These are phyloP conservation scores for Agonopterix subpropinquella DNA, from an alignment of 2,888 invertebrate species.

Conservation along the genomic window DNA sequence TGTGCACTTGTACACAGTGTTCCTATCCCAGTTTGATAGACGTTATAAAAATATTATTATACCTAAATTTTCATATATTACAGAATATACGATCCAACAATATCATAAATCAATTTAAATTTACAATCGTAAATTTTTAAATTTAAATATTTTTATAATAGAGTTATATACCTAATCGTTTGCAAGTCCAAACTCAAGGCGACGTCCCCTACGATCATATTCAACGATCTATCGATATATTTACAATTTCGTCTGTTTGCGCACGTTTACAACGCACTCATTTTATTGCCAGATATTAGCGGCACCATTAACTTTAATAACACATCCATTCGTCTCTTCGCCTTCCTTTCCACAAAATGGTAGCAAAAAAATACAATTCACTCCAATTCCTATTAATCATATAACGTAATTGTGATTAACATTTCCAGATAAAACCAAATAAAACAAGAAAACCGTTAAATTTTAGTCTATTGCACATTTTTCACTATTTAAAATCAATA, in stretches of 20 bases:
- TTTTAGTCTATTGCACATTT: slow-evolving; percentile 48
- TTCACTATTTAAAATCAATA: slow-evolving; percentile 18
- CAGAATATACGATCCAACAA: slow-evolving; percentile 60
- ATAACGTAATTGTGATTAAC: too few species aligned
- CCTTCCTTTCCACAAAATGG: not conserved
- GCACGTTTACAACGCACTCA: slow-evolving; percentile 39
- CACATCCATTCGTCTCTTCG: not conserved
- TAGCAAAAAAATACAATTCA: too few species aligned
- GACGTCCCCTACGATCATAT: not conserved
- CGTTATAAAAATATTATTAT: slow-evolving; percentile 52
- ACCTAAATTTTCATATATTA: slow-evolving; percentile 61
- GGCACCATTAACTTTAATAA: slow-evolving; percentile 18
- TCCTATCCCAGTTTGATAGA: slow-evolving; percentile 34
- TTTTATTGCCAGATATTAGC: slow-evolving; percentile 18
- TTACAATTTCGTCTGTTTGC: slow-evolving; percentile 28
- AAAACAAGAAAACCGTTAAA: not conserved
- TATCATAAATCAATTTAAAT: slow-evolving; percentile 65
- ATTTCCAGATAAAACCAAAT: slow-evolving; percentile 14
- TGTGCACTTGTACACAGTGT: slow-evolving; percentile 29
- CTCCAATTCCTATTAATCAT: too few species aligned
- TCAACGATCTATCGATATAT: slow-evolving; percentile 25
- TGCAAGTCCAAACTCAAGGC: slow-evolving; percentile 20
- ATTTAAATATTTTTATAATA: slow-evolving; percentile 38
- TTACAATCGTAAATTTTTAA: slow-evolving; percentile 63
- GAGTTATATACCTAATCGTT: slow-evolving; percentile 29